Percentiles rank a stretch among this genome's conserved stretches.
phyloP scores from a whole-genome alignment of 2,888 invertebrate species.

The Cryptocephalus moraei region DNA sequence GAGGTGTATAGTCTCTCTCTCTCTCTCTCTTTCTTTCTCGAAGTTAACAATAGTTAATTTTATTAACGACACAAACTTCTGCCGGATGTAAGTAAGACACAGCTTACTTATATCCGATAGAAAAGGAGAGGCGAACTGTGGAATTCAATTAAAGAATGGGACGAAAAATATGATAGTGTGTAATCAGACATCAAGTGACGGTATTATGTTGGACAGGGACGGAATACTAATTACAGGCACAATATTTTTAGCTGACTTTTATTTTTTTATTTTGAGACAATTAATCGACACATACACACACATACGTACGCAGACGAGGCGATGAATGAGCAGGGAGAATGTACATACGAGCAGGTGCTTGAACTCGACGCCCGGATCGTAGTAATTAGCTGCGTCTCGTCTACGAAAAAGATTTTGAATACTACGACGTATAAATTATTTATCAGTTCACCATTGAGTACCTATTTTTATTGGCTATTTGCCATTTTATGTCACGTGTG shows the following conservation, averaged over 20 bases:
- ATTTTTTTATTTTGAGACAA: background rate
- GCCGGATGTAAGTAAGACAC: slow-evolving; percentile 39
- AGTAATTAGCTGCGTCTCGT: too few species aligned
- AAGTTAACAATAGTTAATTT: slow-evolving; percentile 23
- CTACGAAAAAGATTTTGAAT: too few species aligned
- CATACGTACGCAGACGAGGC: too few species aligned
- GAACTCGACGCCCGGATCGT: too few species aligned
- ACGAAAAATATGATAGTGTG: slow-evolving; percentile 40
- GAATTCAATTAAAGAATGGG: slow-evolving; percentile 24
- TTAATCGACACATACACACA: background rate
- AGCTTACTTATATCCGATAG: slow-evolving; percentile 39
- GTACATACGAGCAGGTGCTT: too few species aligned
- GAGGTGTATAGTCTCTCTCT: slow-evolving; percentile 7
- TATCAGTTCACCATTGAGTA: too few species aligned
- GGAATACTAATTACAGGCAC: slow-evolving; percentile 30
- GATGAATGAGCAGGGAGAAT: too few species aligned
- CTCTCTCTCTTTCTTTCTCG: too few species aligned
- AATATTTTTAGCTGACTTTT: background rate
- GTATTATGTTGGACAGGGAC: slow-evolving; percentile 29
- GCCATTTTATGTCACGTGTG: too few species aligned
- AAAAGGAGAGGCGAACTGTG: slow-evolving; percentile 21
- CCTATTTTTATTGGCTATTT: too few species aligned
- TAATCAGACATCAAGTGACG: slow-evolving; percentile 38
- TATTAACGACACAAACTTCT: slow-evolving; percentile 25
- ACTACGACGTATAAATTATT: too few species aligned